These are phyloP conservation scores for Timandra comae DNA, from an alignment of 2,888 invertebrate genomes.

Conservation along the genomic window DNA sequence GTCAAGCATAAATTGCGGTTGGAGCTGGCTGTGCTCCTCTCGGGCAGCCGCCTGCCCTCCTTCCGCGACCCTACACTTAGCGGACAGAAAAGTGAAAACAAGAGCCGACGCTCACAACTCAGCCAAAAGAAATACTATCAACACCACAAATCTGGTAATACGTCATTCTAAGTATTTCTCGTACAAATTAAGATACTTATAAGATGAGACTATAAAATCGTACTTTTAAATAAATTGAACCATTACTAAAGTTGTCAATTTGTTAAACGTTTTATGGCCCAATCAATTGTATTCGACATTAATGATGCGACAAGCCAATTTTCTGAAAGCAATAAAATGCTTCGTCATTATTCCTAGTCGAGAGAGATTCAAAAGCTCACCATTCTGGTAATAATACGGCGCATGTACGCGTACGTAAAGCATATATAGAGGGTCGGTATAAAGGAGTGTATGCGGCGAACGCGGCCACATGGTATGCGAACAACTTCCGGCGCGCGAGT, in stretches of 20 bases:
- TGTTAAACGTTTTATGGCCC: slow-evolving; percentile 15
- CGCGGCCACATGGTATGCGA: slow-evolving; percentile 31
- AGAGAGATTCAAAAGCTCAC: slow-evolving; percentile 2
- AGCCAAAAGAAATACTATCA: slow-evolving; percentile 13
- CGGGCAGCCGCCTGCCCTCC: slow-evolving; percentile 14
- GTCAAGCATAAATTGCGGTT: slow-evolving; percentile 50
- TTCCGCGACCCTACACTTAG: slow-evolving; percentile 19
- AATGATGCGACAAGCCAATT: slow-evolving; percentile 28
- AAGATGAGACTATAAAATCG: not conserved
- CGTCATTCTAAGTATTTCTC: too few species aligned
- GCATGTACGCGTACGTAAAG: not conserved
- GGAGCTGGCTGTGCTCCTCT: slow-evolving; percentile 16
- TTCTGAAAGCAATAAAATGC: slow-evolving; percentile 31
- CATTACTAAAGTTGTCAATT: slow-evolving; percentile 4
- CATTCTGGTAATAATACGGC: not conserved
- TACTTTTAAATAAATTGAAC: too few species aligned
- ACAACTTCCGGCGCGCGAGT: slow-evolving; percentile 58
- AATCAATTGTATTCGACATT: slow-evolving; percentile 23
- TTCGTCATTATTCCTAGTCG: slow-evolving; percentile 14
- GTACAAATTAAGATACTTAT: too few species aligned
- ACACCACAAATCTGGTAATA: too few species aligned
- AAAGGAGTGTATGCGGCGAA: slow-evolving; percentile 8
- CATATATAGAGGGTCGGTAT: slow-evolving; percentile 1
- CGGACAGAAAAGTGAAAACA: slow-evolving; percentile 43
- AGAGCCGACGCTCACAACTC: slow-evolving; percentile 22